These are phyloP conservation scores for Drosophila austrosaltans DNA, from an alignment of 2,888 invertebrate species.

Conservation along the genomic window DNA sequence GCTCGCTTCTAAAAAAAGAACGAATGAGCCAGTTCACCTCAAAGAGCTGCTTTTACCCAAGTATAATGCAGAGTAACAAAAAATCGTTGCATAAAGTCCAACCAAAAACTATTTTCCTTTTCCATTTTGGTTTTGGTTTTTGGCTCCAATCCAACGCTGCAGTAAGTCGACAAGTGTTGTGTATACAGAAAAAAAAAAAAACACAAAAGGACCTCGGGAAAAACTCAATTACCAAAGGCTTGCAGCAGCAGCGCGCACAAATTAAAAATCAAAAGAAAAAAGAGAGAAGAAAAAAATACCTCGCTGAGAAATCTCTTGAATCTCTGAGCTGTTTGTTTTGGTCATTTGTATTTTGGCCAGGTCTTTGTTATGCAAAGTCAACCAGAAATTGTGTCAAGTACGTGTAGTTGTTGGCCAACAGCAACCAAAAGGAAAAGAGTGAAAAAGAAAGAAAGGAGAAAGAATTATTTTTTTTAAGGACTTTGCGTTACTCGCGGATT, in stretches of 20 bases:
- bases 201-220: conserved; percentile 29
- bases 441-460: neutral
- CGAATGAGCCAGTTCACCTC: too few species aligned
- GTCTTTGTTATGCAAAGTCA: conserved; percentile 65
- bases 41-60: too few species aligned
- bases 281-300: neutral
- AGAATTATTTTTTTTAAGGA: conserved; percentile 1
- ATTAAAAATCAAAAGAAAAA: conserved; percentile 54
- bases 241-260: conserved; percentile 25
- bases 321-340: conserved; percentile 46
- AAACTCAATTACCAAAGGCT: conserved; percentile 58
- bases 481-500: conserved; percentile 33
- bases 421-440: neutral
- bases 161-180: conserved; percentile 45
- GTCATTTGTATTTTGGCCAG: conserved; percentile 15
- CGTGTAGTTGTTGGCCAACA: neutral
- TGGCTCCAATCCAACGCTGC: conserved; percentile 29
- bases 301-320: conserved; percentile 39
- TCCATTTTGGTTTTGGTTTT: neutral
- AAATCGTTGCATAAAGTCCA: neutral
- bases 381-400: conserved; percentile 69
- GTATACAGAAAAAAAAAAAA: conserved; percentile 18
- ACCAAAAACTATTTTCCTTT: neutral
- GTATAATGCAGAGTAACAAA: neutral
- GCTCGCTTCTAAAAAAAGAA: too few species aligned